These are phyloP conservation scores for Taenioides sp. DNA, from an alignment of 2,797 vertebrate genomes.

Conservation along the genomic window DNA sequence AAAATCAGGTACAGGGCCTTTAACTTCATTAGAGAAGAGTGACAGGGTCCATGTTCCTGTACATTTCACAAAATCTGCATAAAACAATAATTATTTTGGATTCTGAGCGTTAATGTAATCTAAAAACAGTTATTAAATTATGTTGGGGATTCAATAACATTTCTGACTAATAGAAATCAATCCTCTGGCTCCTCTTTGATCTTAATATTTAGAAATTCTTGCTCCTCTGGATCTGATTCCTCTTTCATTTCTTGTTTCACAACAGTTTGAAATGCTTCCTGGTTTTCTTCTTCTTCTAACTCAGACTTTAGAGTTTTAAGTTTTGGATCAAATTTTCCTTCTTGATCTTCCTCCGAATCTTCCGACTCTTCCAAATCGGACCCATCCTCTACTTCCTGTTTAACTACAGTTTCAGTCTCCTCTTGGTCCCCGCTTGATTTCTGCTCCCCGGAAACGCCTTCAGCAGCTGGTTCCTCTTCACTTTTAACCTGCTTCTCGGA, in stretches of 20 bases:
- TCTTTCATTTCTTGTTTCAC: not conserved
- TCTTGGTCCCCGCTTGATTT: not conserved
- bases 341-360: not conserved
- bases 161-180: not conserved
- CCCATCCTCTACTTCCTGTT: not conserved
- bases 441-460: not conserved
- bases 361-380: not conserved
- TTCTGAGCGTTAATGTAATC: too few relatives aligned
- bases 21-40: not conserved
- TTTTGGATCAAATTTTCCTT: not conserved
- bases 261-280: not conserved
- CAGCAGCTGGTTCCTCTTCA: not conserved
- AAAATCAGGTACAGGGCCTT: not conserved
- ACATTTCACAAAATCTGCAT: too few relatives aligned
- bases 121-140: not conserved
- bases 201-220: not conserved
- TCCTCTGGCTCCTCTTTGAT: conserved; percentile 5
- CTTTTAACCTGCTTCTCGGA: not conserved
- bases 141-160: not conserved
- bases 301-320: not conserved
- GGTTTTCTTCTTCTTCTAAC: not conserved
- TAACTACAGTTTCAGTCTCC: not conserved
- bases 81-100: too few relatives aligned
- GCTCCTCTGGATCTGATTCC: not conserved
- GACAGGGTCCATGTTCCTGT: not conserved